Base-by-base conservation (phyloP, 2,797 vertebrate genomes). In the Psittacula derbiana region DNA sequence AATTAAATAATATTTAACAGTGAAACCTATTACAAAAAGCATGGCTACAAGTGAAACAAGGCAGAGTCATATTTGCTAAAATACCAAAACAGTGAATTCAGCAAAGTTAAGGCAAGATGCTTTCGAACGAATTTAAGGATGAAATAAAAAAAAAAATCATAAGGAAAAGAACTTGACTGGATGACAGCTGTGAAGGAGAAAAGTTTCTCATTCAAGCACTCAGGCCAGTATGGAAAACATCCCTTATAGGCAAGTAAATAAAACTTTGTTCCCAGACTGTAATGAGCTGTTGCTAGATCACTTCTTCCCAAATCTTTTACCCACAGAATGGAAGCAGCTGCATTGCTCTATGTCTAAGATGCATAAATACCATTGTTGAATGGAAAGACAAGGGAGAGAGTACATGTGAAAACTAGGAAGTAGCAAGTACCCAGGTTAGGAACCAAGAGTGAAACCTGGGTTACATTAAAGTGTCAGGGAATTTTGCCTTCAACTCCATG, bases 361-460 rank as follows among this genome's bases (percentile, higher is more conserved):
- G 13, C 16, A 30, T 31, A 72, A 80, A 52, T 44, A 33, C 17
- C 24, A 47, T 19, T 43, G 16, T 11, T 65, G 53, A 65, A 72
- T 84, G 49, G 46, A 47, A 78, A 75, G n/a, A 28, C 27, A 61
- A 50, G n/a, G 28, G 16, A 55, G 30, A 66, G 1, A 58, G 3
- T 12, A 18, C 3, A 3, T 1, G 0, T 24, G 2, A 50, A 30
- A 80, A 13, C 16, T 21, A n/a, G 11, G 19, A 44, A 73, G 24
- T 2, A 58, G 11, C 12, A 43, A 52, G 17, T 16, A n/a, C 49
- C 8, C 31, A 58, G 38, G 8, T 43, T 57, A 71, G 65, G 61
- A 86, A 78, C 23, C 4, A 15, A 64, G 65, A 71, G 16, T 1
- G 2, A 88, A 93, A 46, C 12, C 36, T 24, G 40, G 44, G 12